Evolutionary conservation across 2,797 vertebrate genomes (phyloP), one percentile per base, ranked within the genome.

Genomic region (Alcedo atthis): DNA sequence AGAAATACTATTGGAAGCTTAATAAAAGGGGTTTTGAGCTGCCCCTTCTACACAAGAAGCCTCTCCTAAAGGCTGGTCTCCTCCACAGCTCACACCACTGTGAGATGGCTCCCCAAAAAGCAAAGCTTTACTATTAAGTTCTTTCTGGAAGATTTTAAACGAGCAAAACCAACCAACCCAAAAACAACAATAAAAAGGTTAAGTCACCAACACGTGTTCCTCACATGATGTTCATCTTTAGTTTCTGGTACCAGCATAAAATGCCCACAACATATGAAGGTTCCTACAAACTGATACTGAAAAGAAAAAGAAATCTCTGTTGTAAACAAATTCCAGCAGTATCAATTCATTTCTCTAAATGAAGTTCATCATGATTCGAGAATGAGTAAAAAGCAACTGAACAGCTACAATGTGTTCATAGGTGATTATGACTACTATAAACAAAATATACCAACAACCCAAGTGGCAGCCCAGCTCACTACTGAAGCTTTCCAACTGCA

Each of bases 1-100:
- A 88, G 91, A 93, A 93, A 91, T 77, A 86, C 63, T 93, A 80
- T 74, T 67, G 88, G 74, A 90, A 91, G 58, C 64, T 86, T 53
- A 88, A 85, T 71, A 88, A 88, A 30, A 37, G 61, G 32, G 15
- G 84, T 92, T 77, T 75, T 85, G 71, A 5, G 0, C 53, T 89
- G 66, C 35, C 51, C 25, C 43, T 89, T 85, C 76, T 62, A 42
- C 61, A 59, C 16, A 42, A 81, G 83, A n/a, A 76, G 59, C 20
- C 37, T 53, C 59, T 86, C 53, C 67, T n/a, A 33, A 74, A 89
- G 32, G 28, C 55, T n/a, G 37, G 1, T 30, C 66, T 59, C 49
- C 53, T 30, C 63, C 49, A 62, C 18, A 73, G 51, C 40, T 81
- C 67, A 12, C 40, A 76, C 40, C 32, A 35, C 40, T 0, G 0